Evolutionary conservation across 2,797 vertebrate genomes (phyloP).

Genomic region (Cynodonichthys magdalenae): DNA sequence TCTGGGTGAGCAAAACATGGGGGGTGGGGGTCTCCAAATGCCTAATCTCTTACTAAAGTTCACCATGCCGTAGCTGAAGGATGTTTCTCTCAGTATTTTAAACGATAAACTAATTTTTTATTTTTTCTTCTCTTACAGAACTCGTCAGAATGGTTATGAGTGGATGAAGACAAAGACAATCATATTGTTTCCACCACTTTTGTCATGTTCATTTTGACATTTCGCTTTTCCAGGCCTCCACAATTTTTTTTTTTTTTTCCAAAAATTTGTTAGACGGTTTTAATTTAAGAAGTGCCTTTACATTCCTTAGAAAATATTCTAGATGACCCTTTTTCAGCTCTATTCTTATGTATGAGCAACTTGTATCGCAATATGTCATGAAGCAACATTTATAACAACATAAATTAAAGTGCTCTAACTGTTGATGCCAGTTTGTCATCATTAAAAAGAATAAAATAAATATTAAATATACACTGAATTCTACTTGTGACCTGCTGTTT

Average conservation of each 20-base stretch:
- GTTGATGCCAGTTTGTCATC: constrained; percentile 44
- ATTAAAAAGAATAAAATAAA: constrained; percentile 40
- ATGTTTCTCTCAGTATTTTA: constrained; percentile 24
- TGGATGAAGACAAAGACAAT: constrained; percentile 77
- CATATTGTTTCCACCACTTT: constrained; percentile 28
- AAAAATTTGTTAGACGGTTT: constrained; percentile 58
- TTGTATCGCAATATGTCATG: constrained; percentile 67
- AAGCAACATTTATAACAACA: constrained; percentile 51
- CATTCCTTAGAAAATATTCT: constrained; percentile 71
- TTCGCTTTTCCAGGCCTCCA: constrained; percentile 43
- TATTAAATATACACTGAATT: constrained; percentile 16
- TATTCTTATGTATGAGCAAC: constrained; percentile 43
- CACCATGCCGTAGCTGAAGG: constrained; percentile 67
- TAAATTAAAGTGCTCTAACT: constrained; percentile 45
- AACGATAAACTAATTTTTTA: constrained; percentile 29
- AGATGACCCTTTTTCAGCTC: constrained; percentile 30
- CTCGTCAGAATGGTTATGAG: constrained; percentile 87
- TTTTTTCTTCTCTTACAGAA: constrained; percentile 68
- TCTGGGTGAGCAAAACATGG: constrained; percentile 31
- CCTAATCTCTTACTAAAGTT: constrained; percentile 53
- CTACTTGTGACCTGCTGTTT: constrained; percentile 44
- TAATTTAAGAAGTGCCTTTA: constrained; percentile 87
- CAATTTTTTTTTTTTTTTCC: constrained; percentile 17
- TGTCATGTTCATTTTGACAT: constrained; percentile 45
- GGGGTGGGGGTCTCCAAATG: constrained; percentile 56